Conservation (phyloP, 2,113 vertebrate species). For the Limnothrissa miodon region DNA sequence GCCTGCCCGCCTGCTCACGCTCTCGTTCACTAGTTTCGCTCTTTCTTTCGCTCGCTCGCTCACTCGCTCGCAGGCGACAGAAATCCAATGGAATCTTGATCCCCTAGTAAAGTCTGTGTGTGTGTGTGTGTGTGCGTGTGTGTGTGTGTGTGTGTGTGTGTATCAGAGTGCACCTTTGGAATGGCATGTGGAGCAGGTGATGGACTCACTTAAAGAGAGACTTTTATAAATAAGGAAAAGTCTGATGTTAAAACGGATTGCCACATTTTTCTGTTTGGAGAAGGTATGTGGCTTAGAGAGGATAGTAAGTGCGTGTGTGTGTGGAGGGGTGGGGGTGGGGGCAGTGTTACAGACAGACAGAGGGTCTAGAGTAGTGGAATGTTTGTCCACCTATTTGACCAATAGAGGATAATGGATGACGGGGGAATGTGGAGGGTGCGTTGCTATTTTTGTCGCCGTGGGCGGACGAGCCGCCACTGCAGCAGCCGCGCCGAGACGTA, state of each 20-base stretch:
- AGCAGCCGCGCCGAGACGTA: neutral
- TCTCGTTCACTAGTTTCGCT: no score
- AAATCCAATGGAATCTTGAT: slow-evolving; percentile 18
- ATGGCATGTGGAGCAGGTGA: no score
- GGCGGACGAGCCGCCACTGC: slow-evolving; percentile 43
- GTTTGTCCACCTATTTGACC: slow-evolving; percentile 67
- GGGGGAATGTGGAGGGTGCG: slow-evolving; percentile 83
- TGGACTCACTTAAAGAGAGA: neutral
- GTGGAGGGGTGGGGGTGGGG: neutral
- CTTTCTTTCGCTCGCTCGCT: neutral
- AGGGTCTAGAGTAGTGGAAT: neutral
- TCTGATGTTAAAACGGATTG: neutral
- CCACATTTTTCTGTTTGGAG: no score
- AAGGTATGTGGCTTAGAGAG: neutral
- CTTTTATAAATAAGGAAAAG: neutral
- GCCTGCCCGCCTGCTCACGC: slow-evolving; percentile 24
- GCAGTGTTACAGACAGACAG: neutral
- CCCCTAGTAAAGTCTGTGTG: neutral
- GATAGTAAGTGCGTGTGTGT: neutral
- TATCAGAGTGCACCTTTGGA: neutral
- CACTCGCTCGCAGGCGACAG: slow-evolving; percentile 21
- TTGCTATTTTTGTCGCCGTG: slow-evolving; percentile 84
- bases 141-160: neutral
- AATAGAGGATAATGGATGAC: slow-evolving; percentile 67
- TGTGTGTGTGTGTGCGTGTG: neutral